Base-by-base conservation (phyloP, 2,797 vertebrate species). In the Microcaecilia unicolor region DNA sequence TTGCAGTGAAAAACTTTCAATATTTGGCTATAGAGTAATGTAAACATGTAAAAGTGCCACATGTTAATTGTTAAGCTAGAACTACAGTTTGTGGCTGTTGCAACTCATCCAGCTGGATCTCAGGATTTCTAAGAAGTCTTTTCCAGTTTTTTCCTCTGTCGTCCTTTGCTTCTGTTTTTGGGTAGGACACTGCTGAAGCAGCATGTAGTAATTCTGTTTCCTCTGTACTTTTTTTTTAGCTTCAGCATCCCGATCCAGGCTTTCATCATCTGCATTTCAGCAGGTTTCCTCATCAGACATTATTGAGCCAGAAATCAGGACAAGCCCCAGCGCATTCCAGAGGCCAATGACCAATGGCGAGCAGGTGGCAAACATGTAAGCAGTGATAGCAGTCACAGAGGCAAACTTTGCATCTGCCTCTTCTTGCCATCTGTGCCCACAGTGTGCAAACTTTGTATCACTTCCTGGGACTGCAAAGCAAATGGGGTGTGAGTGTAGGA, bases 251-350 rank as follows among this genome's bases (percentile, higher is more conserved):
- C 10, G 0, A n/a, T n/a, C n/a, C n/a, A 37, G 49, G n/a, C 7
- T 4, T 0, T 3, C 15, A 8, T 17, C 24, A 5, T 8, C 4
- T 0, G 1, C 21, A 7, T 11, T 5, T 3, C 7, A 0, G 3
- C 11, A 5, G 2, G 38, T 47, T 8, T 13, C 16, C 15, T 6
- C 25, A 10, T 1, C 28, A 2, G 45, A 48, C 17, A 17, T 10
- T 5, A 4, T 31, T 9, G 17, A 41, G 2, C 4, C 13, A 7
- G 1, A 3, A 2, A 15, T 27, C 15, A 8, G 8, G 3, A 4
- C 18, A 6, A 11, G 12, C 5, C 2, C 5, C 1, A 9, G 13
- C n/a, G 10, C 15, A 12, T 25, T 15, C 12, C 22, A 12, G 3
- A 6, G 7, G 24, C 17, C 14, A 10, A 2, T 22, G 10, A 24